phyloP scores from a whole-genome alignment of 2,888 invertebrate species.

The Lycocerus yunnanus region DNA sequence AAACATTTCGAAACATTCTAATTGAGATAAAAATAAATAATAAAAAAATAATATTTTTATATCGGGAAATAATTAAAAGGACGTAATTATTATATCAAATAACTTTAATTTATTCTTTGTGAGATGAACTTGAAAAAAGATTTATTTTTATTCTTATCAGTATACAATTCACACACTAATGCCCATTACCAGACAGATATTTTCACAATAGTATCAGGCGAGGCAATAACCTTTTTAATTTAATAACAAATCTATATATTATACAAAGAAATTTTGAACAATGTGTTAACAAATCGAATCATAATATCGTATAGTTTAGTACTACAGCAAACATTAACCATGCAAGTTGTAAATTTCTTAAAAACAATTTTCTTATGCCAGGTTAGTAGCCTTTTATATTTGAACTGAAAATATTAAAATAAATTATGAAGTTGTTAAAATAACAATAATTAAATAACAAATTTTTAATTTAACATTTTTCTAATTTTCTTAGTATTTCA shows the following conservation, averaged over 20 bases:
- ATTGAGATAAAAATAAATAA: background rate
- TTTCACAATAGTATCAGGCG: slow-evolving; percentile 3
- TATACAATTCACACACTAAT: background rate
- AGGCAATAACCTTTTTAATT: slow-evolving; percentile 3
- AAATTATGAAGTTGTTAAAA: background rate
- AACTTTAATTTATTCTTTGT: background rate
- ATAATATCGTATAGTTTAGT: background rate
- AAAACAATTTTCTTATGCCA: background rate
- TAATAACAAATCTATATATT: slow-evolving; percentile 2
- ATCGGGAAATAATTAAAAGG: background rate
- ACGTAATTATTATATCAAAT: background rate
- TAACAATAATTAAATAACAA: no score
- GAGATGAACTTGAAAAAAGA: background rate
- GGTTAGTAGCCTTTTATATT: background rate
- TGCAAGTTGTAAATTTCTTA: background rate
- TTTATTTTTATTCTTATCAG: slow-evolving; percentile 2
- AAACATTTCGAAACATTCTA: background rate
- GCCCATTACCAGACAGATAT: background rate
- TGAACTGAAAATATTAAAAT: background rate
- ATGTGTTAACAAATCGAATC: background rate
- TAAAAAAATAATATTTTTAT: background rate
- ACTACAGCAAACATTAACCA: background rate
- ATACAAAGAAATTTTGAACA: background rate
- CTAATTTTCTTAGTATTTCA: background rate
- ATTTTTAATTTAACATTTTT: background rate